Percentiles rank a stretch among this genome's conserved stretches.
Evolutionary conservation across 1,140 invertebrate species (phyloP).

Genomic region (Lasaia peninsularis): DNA sequence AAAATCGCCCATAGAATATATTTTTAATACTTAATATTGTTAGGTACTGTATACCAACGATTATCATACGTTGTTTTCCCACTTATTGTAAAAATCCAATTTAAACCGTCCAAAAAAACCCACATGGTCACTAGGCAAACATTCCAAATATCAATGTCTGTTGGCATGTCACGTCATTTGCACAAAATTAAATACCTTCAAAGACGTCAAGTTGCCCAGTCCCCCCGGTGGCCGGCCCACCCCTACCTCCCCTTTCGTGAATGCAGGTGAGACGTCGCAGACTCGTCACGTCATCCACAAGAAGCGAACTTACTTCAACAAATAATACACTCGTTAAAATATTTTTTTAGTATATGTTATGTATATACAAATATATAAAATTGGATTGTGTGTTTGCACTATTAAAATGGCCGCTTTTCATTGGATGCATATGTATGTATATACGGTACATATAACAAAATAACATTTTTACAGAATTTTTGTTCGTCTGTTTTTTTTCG

Average conservation of each 20-base stretch:
- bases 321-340: constrained; percentile 11
- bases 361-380: too few relatives aligned
- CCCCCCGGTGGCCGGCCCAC: constrained; percentile 19
- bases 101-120: background rate
- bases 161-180: constrained; percentile 50
- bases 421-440: too few relatives aligned
- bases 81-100: too few relatives aligned
- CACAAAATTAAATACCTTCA: constrained; percentile 66
- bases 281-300: constrained; percentile 35
- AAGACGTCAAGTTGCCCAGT: constrained; percentile 34
- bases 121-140: constrained; percentile 7
- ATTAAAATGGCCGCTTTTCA: too few relatives aligned
- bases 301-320: constrained; percentile 12
- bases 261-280: constrained; percentile 33
- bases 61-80: too few relatives aligned
- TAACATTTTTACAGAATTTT: too few relatives aligned
- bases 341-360: background rate
- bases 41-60: too few relatives aligned
- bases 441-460: too few relatives aligned
- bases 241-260: constrained; percentile 7
- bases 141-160: constrained; percentile 26
- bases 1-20: too few relatives aligned
- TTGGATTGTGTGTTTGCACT: too few relatives aligned
- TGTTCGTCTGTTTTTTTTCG: too few relatives aligned
- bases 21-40: too few relatives aligned